These are phyloP conservation scores for Acanthopleura granulata DNA, from an alignment of 2,888 invertebrate genomes.

Conservation along the genomic window DNA sequence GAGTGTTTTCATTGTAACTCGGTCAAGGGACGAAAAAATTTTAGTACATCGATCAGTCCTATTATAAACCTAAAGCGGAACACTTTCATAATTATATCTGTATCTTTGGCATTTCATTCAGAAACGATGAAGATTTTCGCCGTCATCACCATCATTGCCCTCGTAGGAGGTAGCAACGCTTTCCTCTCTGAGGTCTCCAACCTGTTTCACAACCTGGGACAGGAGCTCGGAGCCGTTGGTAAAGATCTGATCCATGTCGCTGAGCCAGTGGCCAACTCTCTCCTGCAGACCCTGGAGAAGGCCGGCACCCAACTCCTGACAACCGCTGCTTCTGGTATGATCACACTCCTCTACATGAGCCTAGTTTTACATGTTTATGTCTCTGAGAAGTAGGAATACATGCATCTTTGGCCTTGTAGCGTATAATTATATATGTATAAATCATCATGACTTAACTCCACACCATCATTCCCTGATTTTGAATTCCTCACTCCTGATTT, in stretches of 20 bases:
- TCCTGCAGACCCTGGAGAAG: constrained; percentile 12
- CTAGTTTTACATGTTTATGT: no score
- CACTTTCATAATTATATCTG: no score
- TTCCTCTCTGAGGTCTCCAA: not conserved
- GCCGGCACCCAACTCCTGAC: constrained; percentile 7
- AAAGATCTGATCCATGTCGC: constrained; percentile 10
- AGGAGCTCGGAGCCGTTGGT: not conserved
- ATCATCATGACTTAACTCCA: no score
- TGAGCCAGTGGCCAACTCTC: constrained; percentile 8
- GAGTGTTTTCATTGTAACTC: no score
- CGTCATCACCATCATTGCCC: constrained; percentile 1
- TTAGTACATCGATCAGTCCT: no score
- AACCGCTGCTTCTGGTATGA: constrained; percentile 5
- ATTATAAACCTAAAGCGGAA: no score
- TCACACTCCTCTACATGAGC: not conserved
- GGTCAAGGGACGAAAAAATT: no score
- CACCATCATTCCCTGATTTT: no score
- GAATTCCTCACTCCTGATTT: no score
- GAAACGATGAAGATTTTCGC: constrained; percentile 7
- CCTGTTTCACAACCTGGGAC: not conserved
- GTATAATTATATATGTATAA: no score
- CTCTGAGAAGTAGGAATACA: no score
- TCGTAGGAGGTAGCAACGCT: not conserved
- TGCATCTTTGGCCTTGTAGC: no score
- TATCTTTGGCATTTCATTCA: not conserved